Conservation (phyloP, 37 sponge, comb jelly and placozoan genomes). For the Lycopodina hypogea region DNA sequence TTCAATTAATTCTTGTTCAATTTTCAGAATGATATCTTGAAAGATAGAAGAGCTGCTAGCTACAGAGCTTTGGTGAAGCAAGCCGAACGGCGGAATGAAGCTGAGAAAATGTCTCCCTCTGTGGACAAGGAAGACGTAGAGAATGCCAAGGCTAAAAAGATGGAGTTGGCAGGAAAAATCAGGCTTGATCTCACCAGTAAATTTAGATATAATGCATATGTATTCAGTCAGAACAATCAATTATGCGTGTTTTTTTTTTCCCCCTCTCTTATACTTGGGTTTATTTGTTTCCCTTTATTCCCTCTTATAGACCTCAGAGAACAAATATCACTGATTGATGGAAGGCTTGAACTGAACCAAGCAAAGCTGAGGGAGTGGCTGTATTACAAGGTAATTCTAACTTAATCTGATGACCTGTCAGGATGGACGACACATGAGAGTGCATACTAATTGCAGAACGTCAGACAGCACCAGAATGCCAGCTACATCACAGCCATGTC, state of each 20-base stretch:
- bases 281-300: neutral
- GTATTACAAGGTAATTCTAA: slow-evolving; percentile 4
- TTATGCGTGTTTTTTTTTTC: neutral
- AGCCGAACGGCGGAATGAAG: slow-evolving; percentile 28
- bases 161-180: slow-evolving; percentile 2
- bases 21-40: slow-evolving; percentile 48
- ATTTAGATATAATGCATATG: too few species aligned
- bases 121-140: slow-evolving; percentile 56
- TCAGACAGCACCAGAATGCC: slow-evolving; percentile 5
- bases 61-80: slow-evolving; percentile 37
- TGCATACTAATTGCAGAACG: slow-evolving; percentile 45
- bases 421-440: too few species aligned
- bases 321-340: neutral
- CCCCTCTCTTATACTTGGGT: too few species aligned
- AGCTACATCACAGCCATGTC: slow-evolving; percentile 45
- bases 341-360: neutral
- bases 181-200: slow-evolving; percentile 46
- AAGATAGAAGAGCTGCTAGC: slow-evolving; percentile 1
- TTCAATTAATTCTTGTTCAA: too few species aligned
- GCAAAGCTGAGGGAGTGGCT: slow-evolving; percentile 8
- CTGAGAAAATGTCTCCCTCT: slow-evolving; percentile 1
- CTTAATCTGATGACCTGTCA: neutral
- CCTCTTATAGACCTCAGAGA: neutral
- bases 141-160: slow-evolving; percentile 28
- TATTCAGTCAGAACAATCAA: too few species aligned